A percentile compares a stretch with the other conserved stretches of the same genome.
Evolutionary conservation across 2,113 vertebrate species (phyloP).

Genomic region (Ondatra zibethicus): DNA sequence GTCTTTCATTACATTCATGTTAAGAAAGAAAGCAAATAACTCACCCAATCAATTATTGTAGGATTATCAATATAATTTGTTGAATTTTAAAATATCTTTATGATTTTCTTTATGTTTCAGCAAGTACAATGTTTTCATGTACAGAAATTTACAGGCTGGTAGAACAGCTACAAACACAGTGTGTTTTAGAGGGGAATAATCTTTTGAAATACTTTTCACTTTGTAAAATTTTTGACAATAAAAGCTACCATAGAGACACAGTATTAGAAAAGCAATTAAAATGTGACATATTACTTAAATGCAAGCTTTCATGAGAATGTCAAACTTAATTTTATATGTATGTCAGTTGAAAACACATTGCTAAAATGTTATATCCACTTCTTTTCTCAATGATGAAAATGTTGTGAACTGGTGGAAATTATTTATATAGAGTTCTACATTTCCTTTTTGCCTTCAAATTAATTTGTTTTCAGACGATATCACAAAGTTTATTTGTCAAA

Average conservation of each 20-base stretch:
- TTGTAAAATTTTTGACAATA: constrained; percentile 57
- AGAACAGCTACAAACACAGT: neutral
- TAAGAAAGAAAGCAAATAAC: neutral
- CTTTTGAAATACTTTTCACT: constrained; percentile 40
- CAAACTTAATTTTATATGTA: constrained; percentile 68
- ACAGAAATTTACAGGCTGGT: neutral
- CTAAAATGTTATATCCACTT: constrained; percentile 10
- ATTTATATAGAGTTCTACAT: neutral
- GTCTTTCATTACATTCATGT: neutral
- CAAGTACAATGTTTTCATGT: neutral
- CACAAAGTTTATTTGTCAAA: neutral
- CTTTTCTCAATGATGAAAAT: neutral
- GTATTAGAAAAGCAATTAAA: constrained; percentile 72
- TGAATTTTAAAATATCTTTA: neutral
- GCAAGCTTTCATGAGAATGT: constrained; percentile 56
- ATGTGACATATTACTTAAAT: constrained; percentile 68
- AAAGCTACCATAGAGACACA: constrained; percentile 49
- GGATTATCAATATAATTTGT: neutral
- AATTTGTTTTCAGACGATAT: neutral
- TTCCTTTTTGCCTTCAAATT: neutral
- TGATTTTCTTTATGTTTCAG: neutral
- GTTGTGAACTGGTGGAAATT: neutral
- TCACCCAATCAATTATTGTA: neutral
- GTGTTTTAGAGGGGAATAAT: constrained; percentile 7
- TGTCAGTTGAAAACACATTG: constrained; percentile 42